These are phyloP conservation scores for Octonoba sinensis DNA, from an alignment of 2,888 invertebrate species.

Conservation along the genomic window DNA sequence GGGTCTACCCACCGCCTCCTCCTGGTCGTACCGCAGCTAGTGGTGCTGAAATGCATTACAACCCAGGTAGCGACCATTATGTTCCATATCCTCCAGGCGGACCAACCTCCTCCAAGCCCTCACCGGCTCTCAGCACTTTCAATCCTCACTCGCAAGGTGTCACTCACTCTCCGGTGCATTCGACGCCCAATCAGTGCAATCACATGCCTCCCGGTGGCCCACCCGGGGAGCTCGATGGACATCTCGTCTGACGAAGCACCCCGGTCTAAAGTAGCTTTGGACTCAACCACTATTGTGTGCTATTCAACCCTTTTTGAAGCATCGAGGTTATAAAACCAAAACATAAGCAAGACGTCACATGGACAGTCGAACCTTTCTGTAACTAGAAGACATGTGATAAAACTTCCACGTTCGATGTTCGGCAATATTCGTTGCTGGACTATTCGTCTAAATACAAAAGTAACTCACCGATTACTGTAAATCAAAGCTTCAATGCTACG, in stretches of 20 bases:
- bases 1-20: slow-evolving; percentile 51
- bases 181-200: slow-evolving; percentile 60
- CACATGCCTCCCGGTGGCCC: slow-evolving; percentile 44
- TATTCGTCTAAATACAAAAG: too few relatives aligned
- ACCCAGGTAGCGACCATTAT: slow-evolving; percentile 48
- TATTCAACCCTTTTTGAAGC: too few relatives aligned
- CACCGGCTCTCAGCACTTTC: slow-evolving; percentile 57
- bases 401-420: too few relatives aligned
- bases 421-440: too few relatives aligned
- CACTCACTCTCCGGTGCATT: slow-evolving; percentile 39
- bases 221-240: slow-evolving; percentile 58
- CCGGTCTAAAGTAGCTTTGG: slow-evolving; percentile 22
- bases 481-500: too few relatives aligned
- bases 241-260: slow-evolving; percentile 61
- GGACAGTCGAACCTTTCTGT: too few relatives aligned
- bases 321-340: too few relatives aligned
- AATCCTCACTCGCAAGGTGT: slow-evolving; percentile 51
- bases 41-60: slow-evolving; percentile 53
- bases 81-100: slow-evolving; percentile 57
- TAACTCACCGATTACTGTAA: too few relatives aligned
- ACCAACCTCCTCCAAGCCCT: slow-evolving; percentile 45
- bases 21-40: slow-evolving; percentile 63
- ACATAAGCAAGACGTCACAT: too few relatives aligned
- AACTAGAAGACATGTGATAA: too few relatives aligned
- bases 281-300: too few relatives aligned